Evolutionary conservation across 1,140 invertebrate species (phyloP).

Genomic region (Papilio polytes): DNA sequence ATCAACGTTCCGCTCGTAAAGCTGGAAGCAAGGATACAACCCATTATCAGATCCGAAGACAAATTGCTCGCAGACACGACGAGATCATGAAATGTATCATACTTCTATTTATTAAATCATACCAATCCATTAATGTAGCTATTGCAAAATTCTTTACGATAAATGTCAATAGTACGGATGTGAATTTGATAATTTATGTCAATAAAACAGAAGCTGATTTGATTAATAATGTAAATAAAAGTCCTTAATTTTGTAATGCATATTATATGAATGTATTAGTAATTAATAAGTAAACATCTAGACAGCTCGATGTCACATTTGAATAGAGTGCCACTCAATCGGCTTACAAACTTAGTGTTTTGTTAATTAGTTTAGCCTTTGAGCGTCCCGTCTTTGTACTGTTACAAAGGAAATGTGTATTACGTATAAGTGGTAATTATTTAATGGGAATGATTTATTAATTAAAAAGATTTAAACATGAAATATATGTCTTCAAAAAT

Average conservation of each 20-base stretch:
- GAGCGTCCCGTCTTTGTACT: conserved; percentile 1
- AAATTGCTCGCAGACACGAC: not conserved
- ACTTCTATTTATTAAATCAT: not conserved
- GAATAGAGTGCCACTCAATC: not conserved
- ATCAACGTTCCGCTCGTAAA: conserved; percentile 15
- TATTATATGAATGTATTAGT: not conserved
- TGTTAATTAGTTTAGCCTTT: conserved; percentile 19
- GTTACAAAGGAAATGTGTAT: not conserved
- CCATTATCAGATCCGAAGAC: conserved; percentile 8
- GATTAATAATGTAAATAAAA: not conserved
- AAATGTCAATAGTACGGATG: not conserved
- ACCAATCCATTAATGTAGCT: not conserved
- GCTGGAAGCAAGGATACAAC: conserved; percentile 2
- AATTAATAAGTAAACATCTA: not conserved
- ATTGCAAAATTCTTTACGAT: not conserved
- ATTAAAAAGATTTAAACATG: too few species aligned
- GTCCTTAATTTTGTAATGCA: not conserved
- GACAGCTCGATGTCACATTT: not conserved
- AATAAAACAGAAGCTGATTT: not conserved
- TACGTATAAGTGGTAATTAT: not conserved
- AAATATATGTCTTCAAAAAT: too few species aligned
- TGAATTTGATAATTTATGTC: not conserved
- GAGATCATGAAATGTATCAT: not conserved
- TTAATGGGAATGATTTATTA: too few species aligned
- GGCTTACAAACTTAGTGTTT: conserved; percentile 2